A percentile compares a stretch with the other conserved stretches of the same genome.
Evolutionary conservation across 2,797 vertebrate species (phyloP).

Genomic region (Clarias fuscus): DNA sequence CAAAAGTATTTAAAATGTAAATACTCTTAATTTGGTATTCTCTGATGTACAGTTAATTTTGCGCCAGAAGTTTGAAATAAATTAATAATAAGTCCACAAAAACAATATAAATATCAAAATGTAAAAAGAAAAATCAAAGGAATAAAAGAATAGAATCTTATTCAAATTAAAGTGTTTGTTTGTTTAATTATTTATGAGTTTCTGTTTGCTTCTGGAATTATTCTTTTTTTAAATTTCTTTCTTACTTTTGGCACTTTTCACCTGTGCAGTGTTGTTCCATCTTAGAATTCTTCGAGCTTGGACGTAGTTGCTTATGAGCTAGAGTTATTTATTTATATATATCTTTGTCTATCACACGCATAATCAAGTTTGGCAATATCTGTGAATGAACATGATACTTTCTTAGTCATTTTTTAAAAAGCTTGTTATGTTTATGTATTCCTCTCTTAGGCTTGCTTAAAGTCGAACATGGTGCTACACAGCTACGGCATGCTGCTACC

Average conservation of each 20-base stretch:
- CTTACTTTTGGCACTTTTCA: not conserved
- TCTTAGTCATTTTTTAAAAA: not conserved
- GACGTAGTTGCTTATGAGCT: not conserved
- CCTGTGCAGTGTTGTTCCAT: not conserved
- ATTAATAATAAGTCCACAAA: too few species aligned
- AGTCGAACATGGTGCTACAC: conserved; percentile 85
- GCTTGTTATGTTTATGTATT: not conserved
- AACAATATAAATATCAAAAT: too few species aligned
- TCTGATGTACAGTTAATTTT: too few species aligned
- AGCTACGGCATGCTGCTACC: conserved; percentile 96
- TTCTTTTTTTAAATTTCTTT: not conserved
- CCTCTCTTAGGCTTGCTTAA: conserved; percentile 82
- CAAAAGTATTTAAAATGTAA: too few species aligned
- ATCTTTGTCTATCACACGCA: not conserved
- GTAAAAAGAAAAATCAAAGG: too few species aligned
- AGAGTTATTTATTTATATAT: too few species aligned
- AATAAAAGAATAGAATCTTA: too few species aligned
- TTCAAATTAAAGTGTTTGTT: too few species aligned
- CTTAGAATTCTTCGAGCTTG: not conserved
- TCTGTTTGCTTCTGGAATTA: too few species aligned
- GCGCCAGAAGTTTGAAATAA: too few species aligned
- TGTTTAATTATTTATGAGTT: too few species aligned
- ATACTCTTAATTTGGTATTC: too few species aligned
- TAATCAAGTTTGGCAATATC: not conserved
- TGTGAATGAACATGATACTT: not conserved